Evolutionary conservation across 2,888 invertebrate genomes (phyloP).

Genomic region (Cheilosia pagana): DNA sequence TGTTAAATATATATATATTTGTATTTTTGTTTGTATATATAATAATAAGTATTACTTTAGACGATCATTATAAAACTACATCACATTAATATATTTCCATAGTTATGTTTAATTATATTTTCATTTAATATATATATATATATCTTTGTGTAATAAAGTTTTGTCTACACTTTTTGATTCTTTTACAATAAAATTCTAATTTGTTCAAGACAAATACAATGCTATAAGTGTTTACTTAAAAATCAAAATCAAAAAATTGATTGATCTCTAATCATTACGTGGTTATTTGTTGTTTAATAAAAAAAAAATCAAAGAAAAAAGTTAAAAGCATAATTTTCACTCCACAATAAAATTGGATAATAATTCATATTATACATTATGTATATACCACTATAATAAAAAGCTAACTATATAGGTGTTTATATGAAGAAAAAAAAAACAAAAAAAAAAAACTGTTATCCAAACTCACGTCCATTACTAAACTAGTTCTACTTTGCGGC

Average conservation of each 20-base stretch:
- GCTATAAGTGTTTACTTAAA: constrained; percentile 39
- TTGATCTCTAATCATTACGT: constrained; percentile 33
- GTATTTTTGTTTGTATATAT: constrained; percentile 65
- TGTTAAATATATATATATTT: constrained; percentile 68
- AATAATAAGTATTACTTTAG: constrained; percentile 72
- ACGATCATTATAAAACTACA: constrained; percentile 76
- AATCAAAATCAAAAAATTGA: constrained; percentile 9
- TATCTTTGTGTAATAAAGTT: constrained; percentile 59
- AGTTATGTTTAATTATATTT: constrained; percentile 63
- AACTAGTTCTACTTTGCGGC: neutral
- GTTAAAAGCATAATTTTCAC: constrained; percentile 66
- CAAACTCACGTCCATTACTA: constrained; percentile 37
- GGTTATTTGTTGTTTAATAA: constrained; percentile 33
- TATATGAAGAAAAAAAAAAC: constrained; percentile 25
- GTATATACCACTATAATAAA: constrained; percentile 49
- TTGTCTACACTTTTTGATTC: constrained; percentile 30
- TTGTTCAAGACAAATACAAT: constrained; percentile 69
- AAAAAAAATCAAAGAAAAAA: constrained; percentile 30
- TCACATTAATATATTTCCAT: constrained; percentile 75
- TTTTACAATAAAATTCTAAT: constrained; percentile 68
- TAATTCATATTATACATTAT: constrained; percentile 43
- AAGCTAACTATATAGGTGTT: constrained; percentile 58
- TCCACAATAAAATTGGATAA: constrained; percentile 61
- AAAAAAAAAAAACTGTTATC: constrained; percentile 35
- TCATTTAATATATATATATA: constrained; percentile 31